Base-by-base conservation (phyloP, 1,140 invertebrate species). In the Hycleus cichorii region DNA sequence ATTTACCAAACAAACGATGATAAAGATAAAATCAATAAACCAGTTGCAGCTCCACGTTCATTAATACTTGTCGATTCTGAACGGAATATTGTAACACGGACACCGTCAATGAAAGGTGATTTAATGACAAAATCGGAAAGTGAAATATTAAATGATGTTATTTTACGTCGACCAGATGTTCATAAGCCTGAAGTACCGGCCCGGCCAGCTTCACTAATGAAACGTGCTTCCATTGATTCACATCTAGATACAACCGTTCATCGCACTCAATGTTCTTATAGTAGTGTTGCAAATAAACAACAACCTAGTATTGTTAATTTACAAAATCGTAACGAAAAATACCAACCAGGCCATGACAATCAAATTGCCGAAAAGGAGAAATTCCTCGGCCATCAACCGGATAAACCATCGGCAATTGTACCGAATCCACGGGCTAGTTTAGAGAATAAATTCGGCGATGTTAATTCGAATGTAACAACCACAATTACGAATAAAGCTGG, bases 101-200 rank as follows among this genome's bases (percentile, higher is more conserved):
- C 38, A 39, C 51, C 64, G 1, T 61, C 62, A 18, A 39, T 56
- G 42, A 42, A 54, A 10, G 59, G 46, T 47, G 39, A 45, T 10
- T 32, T 32, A 32, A 64, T 68, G 62, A 66, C 26, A n/a, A 61
- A 61, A 48, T 58, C 40, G 57, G 62, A 45, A 11, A 32, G 32
- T 32, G 32, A 32, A 32, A 32, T 32, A 32, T 32, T 58, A 32
- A 63, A 64, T 10, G 67, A 64, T 8, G 67, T 70, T 4, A 60
- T 68, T 49, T 32, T 73, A 11, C 56, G 72, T 9, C 8, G 58
- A 40, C 27, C 55, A n/a, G 60, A 70, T 59, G 8, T 60, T 58
- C 25, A 47, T 48, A 88, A 87, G 72, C 86, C 86, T 4, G 83
- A 82, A 3, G 80, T 89, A 46, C 87, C 87, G 9, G 85, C 87